Conservation (phyloP, 2,113 vertebrate genomes). For the Gopherus evgoodei region DNA sequence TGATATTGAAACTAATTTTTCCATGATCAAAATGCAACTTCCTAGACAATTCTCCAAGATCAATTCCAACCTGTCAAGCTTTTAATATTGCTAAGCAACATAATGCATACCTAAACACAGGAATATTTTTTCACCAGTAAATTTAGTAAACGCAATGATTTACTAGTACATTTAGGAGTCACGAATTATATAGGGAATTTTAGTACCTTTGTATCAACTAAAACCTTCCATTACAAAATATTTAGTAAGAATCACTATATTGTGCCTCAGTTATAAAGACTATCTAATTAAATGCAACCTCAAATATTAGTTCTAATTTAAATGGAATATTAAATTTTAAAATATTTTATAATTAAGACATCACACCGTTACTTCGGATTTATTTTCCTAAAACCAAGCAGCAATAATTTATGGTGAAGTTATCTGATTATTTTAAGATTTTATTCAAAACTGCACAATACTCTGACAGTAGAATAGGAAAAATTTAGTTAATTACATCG, state of each 20-base stretch:
- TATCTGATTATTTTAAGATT: neutral
- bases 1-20: neutral
- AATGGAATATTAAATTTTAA: neutral
- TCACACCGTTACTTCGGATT: slow-evolving; percentile 16
- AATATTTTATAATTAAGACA: neutral
- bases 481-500: neutral
- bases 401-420: neutral
- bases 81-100: neutral
- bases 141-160: neutral
- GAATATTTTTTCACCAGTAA: slow-evolving; percentile 40
- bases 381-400: neutral
- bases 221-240: neutral
- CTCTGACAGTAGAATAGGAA: neutral
- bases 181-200: neutral
- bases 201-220: neutral
- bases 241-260: neutral
- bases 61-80: neutral
- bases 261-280: neutral
- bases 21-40: neutral
- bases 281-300: neutral
- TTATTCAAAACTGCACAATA: slow-evolving; percentile 21
- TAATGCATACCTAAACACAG: slow-evolving; percentile 31
- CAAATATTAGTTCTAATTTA: neutral
- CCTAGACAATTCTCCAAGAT: neutral
- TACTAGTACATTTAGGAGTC: neutral